These are phyloP conservation scores for Chlorospingus flavigularis DNA, from an alignment of 2,797 vertebrate genomes.

Conservation along the genomic window DNA sequence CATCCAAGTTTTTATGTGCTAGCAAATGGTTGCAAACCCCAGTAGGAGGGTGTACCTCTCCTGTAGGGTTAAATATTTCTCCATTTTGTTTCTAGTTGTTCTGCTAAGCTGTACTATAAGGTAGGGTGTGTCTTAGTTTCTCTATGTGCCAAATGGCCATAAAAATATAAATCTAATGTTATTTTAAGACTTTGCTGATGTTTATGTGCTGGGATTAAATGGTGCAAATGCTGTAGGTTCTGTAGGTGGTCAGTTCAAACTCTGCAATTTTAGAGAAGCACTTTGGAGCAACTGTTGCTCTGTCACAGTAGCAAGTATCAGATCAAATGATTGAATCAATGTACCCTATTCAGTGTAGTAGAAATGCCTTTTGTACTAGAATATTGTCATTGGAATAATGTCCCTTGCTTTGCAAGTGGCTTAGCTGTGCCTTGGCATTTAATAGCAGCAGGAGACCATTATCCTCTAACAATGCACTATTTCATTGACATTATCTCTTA, in stretches of 20 bases:
- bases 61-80: background rate
- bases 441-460: constrained; percentile 66
- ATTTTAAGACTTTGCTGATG: background rate
- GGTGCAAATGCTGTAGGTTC: background rate
- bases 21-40: background rate
- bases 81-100: background rate
- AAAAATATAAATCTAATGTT: background rate
- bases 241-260: background rate
- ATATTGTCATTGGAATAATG: constrained; percentile 42
- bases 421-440: constrained; percentile 45
- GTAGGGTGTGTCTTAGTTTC: background rate
- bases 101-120: background rate
- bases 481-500: constrained; percentile 67
- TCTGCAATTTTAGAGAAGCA: background rate
- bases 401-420: constrained; percentile 58
- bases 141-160: background rate
- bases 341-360: constrained; percentile 30
- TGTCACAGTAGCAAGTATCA: constrained; percentile 4
- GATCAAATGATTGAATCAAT: constrained; percentile 31
- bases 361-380: constrained; percentile 55
- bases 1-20: background rate
- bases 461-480: constrained; percentile 56
- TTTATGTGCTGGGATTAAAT: background rate
- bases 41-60: background rate
- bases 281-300: constrained; percentile 4